Percentiles rank a stretch among this genome's conserved stretches.
These are phyloP conservation scores for Pachyuromys duprasi DNA, from an alignment of 2,797 vertebrate species.

Conservation along the genomic window DNA sequence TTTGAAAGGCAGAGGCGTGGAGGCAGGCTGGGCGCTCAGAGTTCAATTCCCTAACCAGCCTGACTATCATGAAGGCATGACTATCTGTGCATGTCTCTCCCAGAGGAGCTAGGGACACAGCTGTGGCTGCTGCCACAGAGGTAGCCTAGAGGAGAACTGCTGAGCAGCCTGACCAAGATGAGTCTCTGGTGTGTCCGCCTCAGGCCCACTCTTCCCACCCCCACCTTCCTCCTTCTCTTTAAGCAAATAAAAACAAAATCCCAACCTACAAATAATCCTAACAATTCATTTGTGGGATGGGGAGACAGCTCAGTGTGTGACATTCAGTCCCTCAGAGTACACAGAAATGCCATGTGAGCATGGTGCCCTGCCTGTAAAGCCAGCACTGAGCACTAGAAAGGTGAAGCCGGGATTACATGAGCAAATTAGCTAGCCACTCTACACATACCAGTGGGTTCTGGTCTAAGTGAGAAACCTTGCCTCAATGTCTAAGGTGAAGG, in stretches of 20 bases:
- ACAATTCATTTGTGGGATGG: background rate
- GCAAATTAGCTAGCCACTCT: background rate
- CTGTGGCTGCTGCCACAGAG: background rate
- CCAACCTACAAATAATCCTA: background rate
- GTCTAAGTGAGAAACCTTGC: background rate
- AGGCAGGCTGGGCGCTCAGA: rapidly evolving
- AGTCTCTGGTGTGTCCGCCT: background rate
- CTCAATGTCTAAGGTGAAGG: background rate
- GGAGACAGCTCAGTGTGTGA: background rate
- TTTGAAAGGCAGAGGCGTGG: background rate
- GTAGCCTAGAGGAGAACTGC: background rate
- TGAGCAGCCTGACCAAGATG: too few species aligned
- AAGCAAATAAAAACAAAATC: background rate
- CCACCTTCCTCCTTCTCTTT: background rate
- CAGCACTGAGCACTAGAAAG: background rate
- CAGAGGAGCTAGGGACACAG: background rate
- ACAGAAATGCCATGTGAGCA: background rate
- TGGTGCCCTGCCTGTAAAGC: background rate
- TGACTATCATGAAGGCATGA: background rate
- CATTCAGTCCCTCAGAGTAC: background rate
- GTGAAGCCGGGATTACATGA: background rate
- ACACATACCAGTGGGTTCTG: too few species aligned
- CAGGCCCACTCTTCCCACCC: background rate
- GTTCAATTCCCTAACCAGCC: background rate
- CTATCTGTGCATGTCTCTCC: background rate